Conservation (phyloP, 2,888 invertebrate genomes). For the Podabrus alpinus region DNA sequence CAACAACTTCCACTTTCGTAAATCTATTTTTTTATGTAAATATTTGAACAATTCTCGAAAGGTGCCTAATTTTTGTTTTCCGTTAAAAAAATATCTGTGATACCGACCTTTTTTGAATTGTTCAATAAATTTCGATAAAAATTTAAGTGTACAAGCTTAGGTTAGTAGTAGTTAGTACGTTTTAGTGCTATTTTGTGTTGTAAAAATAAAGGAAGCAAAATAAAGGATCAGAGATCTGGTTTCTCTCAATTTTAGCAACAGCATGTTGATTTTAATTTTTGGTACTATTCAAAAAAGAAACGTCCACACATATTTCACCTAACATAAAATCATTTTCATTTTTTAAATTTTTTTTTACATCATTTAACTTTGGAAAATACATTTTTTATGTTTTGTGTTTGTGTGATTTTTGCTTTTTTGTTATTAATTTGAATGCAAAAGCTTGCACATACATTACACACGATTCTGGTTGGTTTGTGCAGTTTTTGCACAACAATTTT, state of each 20-base stretch:
- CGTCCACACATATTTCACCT: slow-evolving; percentile 20
- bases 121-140: slow-evolving; percentile 13
- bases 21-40: slow-evolving; percentile 21
- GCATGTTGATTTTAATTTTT: slow-evolving; percentile 18
- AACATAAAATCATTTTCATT: slow-evolving; percentile 29
- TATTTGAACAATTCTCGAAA: slow-evolving; percentile 23
- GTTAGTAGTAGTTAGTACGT: slow-evolving; percentile 26
- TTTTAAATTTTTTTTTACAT: slow-evolving; percentile 21
- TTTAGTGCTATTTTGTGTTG: slow-evolving; percentile 26
- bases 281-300: slow-evolving; percentile 2
- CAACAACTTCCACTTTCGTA: slow-evolving; percentile 29
- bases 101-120: slow-evolving; percentile 14
- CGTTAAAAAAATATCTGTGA: not conserved
- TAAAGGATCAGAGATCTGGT: slow-evolving; percentile 24
- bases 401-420: slow-evolving; percentile 20
- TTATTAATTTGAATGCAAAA: slow-evolving; percentile 15
- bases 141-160: slow-evolving; percentile 20
- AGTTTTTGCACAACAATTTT: slow-evolving; percentile 17
- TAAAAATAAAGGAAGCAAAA: slow-evolving; percentile 28
- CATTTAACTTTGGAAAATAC: slow-evolving; percentile 18
- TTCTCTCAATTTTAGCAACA: slow-evolving; percentile 22
- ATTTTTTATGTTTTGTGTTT: slow-evolving; percentile 26
- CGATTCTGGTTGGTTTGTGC: slow-evolving; percentile 5
- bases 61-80: not conserved
- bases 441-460: slow-evolving; percentile 6